Base-by-base conservation (phyloP, 2,113 vertebrate genomes). In the Phocoena phocoena region DNA sequence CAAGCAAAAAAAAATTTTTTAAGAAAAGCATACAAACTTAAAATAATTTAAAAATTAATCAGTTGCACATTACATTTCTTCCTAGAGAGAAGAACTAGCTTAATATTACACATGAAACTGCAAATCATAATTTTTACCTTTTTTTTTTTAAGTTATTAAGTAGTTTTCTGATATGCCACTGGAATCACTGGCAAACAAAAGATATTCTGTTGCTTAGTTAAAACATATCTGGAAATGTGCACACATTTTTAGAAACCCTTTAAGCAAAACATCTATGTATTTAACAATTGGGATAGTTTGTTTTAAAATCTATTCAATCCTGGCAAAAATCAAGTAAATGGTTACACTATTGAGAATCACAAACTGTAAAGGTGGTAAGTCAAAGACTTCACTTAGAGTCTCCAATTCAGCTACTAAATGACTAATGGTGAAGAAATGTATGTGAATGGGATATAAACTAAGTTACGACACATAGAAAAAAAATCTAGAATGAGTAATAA, bases 351-450 rank as follows among this genome's bases (percentile, higher is more conserved):
- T 82, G 87, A 80, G 33, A 73, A 89, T 96, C 58, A 95, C 53
- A 91, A 87, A 96, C 20, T 91, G 38, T 65, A 92, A 97, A 97
- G 92, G 53, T 92, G n/a, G 73, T 65, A 83, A 79, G 90, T 95
- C 90, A 93, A 86, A 95, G 70, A 67, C 58, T 82, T 92, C 87
- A 73, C n/a, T 94, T n/a, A 60, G 76, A 60, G 21, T 88, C 58
- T 85, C 73, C 67, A 91, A 26, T 55, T 79, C 85, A 87, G 68
- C 93, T 94, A 62, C 68, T 91, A 88, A 81, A 89, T 95, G 93
- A 97, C 85, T 93, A 96, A 96, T 33, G 62, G 33, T 65, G 82
- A 92, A 97, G 76, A 94, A 92, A 81, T 88, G 84, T 90, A 91
- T 80, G 82, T 93, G 92, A 97, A 93, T 68, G 28, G 60, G 80